Conservation (phyloP, 2,113 vertebrate species). For the Psittacus erithacus region DNA sequence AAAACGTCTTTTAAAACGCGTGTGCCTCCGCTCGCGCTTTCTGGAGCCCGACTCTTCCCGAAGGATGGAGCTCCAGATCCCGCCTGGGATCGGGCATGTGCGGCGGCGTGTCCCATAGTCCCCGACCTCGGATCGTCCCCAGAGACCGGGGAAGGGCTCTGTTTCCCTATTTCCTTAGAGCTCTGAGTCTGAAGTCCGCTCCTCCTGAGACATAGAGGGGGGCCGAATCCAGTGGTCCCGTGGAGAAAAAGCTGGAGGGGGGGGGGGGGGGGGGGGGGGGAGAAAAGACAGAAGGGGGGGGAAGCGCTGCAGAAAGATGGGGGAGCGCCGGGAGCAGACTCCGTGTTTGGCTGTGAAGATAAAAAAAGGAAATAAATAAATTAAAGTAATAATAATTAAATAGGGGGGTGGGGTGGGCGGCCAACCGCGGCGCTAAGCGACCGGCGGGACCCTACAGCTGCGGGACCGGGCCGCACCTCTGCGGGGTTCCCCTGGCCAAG, state of each 20-base stretch:
- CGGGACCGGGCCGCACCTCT: background rate
- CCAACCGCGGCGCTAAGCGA: background rate
- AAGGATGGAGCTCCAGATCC: background rate
- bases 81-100: fast-evolving
- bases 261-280: too few relatives aligned
- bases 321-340: background rate
- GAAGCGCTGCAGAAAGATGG: background rate
- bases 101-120: fast-evolving
- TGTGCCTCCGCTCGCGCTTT: background rate
- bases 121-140: fast-evolving
- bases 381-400: background rate
- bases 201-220: background rate
- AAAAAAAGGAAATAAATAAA: background rate
- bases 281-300: background rate
- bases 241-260: background rate
- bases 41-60: background rate
- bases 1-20: background rate
- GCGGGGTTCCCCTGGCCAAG: background rate
- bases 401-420: background rate
- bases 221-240: background rate
- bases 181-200: fast-evolving
- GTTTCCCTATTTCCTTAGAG: fast-evolving
- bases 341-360: background rate
- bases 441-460: background rate
- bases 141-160: fast-evolving